phyloP scores from a whole-genome alignment of 2,888 invertebrate species.

The Nemoura dubitans region DNA sequence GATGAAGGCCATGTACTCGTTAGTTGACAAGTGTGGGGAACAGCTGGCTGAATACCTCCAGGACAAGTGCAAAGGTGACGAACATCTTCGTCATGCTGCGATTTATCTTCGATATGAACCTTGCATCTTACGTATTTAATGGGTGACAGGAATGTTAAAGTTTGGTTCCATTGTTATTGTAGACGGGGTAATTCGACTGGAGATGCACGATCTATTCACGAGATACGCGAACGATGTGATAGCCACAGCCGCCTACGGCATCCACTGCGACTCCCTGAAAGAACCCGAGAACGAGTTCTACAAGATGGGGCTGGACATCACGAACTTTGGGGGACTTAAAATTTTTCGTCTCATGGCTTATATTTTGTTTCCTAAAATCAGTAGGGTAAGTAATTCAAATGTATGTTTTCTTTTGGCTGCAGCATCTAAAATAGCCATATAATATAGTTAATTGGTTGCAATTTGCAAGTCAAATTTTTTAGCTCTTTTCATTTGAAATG shows the following conservation, averaged over 20 bases:
- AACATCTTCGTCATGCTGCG: too few species aligned
- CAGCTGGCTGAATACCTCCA: constrained; percentile 50
- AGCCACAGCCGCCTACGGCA: constrained; percentile 64
- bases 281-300: constrained; percentile 66
- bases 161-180: not conserved
- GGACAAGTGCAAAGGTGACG: constrained; percentile 30
- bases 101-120: too few species aligned
- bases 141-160: too few species aligned
- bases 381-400: not conserved
- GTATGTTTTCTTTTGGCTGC: too few species aligned
- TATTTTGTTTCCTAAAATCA: not conserved
- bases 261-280: constrained; percentile 65
- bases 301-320: constrained; percentile 62
- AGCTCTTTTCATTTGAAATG: too few species aligned
- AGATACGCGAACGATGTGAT: constrained; percentile 65
- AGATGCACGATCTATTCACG: constrained; percentile 61
- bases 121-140: too few species aligned
- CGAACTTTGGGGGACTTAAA: constrained; percentile 57
- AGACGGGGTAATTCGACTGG: constrained; percentile 50
- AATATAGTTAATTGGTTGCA: too few species aligned
- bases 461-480: too few species aligned
- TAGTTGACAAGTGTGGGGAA: constrained; percentile 51
- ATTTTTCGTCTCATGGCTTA: not conserved
- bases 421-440: too few species aligned
- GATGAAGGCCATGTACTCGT: constrained; percentile 48